Evolutionary conservation across 1,140 invertebrate genomes (phyloP), one percentile per base, ranked within the genome.

Genomic region (Phenacoccus solenopsis): DNA sequence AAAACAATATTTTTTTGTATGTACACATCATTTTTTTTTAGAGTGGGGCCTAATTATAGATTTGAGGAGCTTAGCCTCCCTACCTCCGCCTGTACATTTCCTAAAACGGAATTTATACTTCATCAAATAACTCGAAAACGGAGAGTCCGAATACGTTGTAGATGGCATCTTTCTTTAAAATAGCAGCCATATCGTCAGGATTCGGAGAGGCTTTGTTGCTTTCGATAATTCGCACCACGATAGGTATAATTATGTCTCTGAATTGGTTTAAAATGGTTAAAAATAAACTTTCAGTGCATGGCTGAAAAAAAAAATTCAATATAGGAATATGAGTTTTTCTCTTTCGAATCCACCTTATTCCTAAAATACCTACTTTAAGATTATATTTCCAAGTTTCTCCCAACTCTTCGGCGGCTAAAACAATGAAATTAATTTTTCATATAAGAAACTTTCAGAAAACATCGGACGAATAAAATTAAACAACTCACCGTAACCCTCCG

Each of bases 331-430:
- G 21, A 20, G 13, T 16, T 2, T 16, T 68, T 0, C 25, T 28
- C 1, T 10, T 32, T 24, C 20, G 49, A 69, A 38, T n/a, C 27
- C 1, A 9, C 12, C 28, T 38, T 64, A 27, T 16, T n/a, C n/a
- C n/a, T n/a, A n/a, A n/a, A 28, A 9, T 69, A 80, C 80, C 83
- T 81, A 91, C 90, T 82, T 89, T 85, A 61, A 96, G 80, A 75
- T 86, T 92, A 77, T 93, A 97, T 78, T 93, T 96, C 89, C 91
- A 96, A 49, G 89, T 88, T 79, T 96, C 93, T 12, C 91, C 91
- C 25, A 85, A 85, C 80, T 94, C 92, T 77, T 95, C 92, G 69
- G 87, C 86, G 70, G 87, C 85, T 86, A 74, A 72, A 75, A 74
- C 67, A 69, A 64, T 49, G 20, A 49, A 49, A 49, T 49, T 49